Base-by-base conservation (phyloP, 2,797 vertebrate genomes). In the Rhyacichthys aspro region DNA sequence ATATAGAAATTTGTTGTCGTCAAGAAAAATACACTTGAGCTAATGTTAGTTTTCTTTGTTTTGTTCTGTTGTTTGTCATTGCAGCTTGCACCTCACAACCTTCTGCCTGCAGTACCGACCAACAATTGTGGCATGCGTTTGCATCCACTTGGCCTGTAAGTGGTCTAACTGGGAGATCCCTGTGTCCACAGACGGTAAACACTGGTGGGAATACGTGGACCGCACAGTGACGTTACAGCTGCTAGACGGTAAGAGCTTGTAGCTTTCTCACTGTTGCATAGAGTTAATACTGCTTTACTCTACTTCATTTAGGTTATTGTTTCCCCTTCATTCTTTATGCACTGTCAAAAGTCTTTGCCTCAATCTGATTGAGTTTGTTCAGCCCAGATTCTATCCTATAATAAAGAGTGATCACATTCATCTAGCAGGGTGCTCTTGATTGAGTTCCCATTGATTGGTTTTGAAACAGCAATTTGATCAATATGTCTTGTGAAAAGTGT, bases 151-250 rank as follows among this genome's bases (percentile, higher is more conserved):
- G 91, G 98, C 96, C 16, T 99, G 98, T 84, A 99, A 99, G 84
- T 99, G 98, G 98, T 99, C 98, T 85, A 98, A 98, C 90, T 98
- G 98, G 98, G 96, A 99, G 91, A 99, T 99, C 78, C 97, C 98
- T 5, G 97, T 99, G 46, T 99, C 98, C 44, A 99, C 96, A 3
- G 98, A 98, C 77, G 94, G 97, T 42, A 99, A 99, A 74, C 95
- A 98, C 87, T 99, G 98, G 98, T 99, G 98, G 98, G 95, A 98
- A 88, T 99, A 99, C 18, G 98, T 99, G 81, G 98, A 99, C 90
- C 93, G 84, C 76, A 94, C 96, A 0, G 98, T 99, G 77, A 98
- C 96, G 32, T 90, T 98, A 16, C 95, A 98, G 84, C 91, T 99
- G 53, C 90, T 99, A 19, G 97, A 99, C 72, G 98, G 98, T 98